Conservation (phyloP, 2,888 invertebrate genomes). For the Rhamphomyia laevipes region DNA sequence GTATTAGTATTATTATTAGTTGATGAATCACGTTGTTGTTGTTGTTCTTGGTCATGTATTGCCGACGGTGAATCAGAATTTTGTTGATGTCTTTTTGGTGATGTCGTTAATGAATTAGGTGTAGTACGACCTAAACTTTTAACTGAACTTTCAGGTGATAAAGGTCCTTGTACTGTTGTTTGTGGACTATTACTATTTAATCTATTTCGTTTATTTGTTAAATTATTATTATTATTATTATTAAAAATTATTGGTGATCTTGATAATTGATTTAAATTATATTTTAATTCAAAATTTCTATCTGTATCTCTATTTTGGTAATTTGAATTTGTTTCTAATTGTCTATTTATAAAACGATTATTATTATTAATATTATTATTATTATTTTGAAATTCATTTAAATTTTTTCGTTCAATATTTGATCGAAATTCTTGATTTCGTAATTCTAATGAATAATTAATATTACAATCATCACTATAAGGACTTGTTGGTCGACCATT, state of each 20-base stretch:
- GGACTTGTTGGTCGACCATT: slow-evolving; percentile 9
- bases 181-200: not conserved
- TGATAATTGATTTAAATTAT: no score
- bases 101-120: slow-evolving; percentile 9
- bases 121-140: slow-evolving; percentile 2
- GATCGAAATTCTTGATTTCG: slow-evolving; percentile 14
- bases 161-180: slow-evolving; percentile 12
- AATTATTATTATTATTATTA: no score
- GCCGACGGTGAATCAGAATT: slow-evolving; percentile 10
- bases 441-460: slow-evolving; percentile 22
- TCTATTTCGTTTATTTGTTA: no score
- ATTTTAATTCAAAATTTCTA: no score
- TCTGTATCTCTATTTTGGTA: no score
- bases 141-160: not conserved
- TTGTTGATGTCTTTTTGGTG: slow-evolving; percentile 10
- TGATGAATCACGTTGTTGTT: slow-evolving; percentile 18
- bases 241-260: no score
- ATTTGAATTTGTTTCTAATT: no score
- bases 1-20: slow-evolving; percentile 6
- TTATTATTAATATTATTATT: not conserved
- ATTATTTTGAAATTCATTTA: not conserved
- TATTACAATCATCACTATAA: slow-evolving; percentile 12
- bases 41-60: slow-evolving; percentile 12
- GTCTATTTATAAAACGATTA: not conserved
- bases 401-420: not conserved